phyloP scores from a whole-genome alignment of 1,140 invertebrate species.

The Lasioglossum albipes region DNA sequence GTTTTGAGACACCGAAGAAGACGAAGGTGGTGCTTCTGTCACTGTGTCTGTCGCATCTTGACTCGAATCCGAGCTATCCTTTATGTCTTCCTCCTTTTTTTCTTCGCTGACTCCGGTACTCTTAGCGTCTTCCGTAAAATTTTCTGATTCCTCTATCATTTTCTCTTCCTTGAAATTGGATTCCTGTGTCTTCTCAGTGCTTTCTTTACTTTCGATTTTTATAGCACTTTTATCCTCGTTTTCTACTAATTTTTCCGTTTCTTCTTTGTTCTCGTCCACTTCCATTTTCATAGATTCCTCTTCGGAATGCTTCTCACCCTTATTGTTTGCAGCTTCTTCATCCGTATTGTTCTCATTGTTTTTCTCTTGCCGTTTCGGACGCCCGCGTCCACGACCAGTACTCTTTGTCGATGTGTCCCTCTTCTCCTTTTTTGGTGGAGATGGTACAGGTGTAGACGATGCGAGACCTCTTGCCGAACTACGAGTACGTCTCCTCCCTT shows the following conservation, averaged over 20 bases:
- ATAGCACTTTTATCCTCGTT: slow-evolving; percentile 60
- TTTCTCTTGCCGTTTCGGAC: slow-evolving; percentile 77
- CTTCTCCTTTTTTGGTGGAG: slow-evolving; percentile 79
- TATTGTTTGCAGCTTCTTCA: slow-evolving; percentile 74
- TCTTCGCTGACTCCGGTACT: slow-evolving; percentile 66
- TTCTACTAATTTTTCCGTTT: slow-evolving; percentile 62
- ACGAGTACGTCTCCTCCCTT: slow-evolving; percentile 79
- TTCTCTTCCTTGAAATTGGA: slow-evolving; percentile 73
- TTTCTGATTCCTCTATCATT: slow-evolving; percentile 69
- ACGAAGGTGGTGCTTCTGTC: slow-evolving; percentile 56
- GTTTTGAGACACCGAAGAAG: slow-evolving; percentile 69
- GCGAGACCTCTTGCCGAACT: slow-evolving; percentile 77
- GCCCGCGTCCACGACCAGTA: slow-evolving; percentile 73
- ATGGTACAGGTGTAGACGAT: slow-evolving; percentile 72
- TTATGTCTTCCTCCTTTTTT: slow-evolving; percentile 71
- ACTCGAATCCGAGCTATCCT: slow-evolving; percentile 77
- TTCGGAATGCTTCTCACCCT: slow-evolving; percentile 72
- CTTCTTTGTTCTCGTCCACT: slow-evolving; percentile 72
- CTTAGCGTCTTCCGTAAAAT: slow-evolving; percentile 66
- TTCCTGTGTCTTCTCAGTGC: slow-evolving; percentile 65
- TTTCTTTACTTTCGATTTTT: slow-evolving; percentile 61
- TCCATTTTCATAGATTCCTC: slow-evolving; percentile 76
- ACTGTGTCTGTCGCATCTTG: slow-evolving; percentile 71
- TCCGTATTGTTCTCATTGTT: slow-evolving; percentile 75
- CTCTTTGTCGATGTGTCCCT: slow-evolving; percentile 72